Evolutionary conservation across 2,888 invertebrate genomes (phyloP).

Genomic region (Gerosis bhagava): DNA sequence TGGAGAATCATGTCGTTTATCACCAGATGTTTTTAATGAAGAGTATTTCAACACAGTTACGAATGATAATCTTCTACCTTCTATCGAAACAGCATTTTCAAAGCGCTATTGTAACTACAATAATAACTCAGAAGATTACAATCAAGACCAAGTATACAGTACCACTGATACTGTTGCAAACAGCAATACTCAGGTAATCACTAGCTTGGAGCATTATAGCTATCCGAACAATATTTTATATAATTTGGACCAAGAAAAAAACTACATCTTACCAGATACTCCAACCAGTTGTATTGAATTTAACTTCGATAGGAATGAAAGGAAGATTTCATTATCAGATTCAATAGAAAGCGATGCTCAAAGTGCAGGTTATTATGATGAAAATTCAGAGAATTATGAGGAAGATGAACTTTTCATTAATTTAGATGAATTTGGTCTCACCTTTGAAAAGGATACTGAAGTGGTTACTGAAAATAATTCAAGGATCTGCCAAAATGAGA

Average conservation of each 20-base stretch:
- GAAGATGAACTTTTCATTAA: conserved; percentile 75
- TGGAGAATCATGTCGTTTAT: conserved; percentile 56
- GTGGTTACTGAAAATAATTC: conserved; percentile 37
- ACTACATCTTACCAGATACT: conserved; percentile 65
- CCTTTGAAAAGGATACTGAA: conserved; percentile 58
- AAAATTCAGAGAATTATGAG: conserved; percentile 68
- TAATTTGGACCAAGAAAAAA: conserved; percentile 62
- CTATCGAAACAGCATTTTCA: conserved; percentile 73
- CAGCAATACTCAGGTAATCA: conserved; percentile 43
- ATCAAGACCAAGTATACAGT: conserved; percentile 1
- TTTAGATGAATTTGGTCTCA: conserved; percentile 70
- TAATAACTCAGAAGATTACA: conserved; percentile 44
- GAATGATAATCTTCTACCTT: conserved; percentile 62
- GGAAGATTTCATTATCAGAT: conserved; percentile 68
- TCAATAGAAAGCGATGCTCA: conserved; percentile 73
- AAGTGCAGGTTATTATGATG: conserved; percentile 68
- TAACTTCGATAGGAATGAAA: conserved; percentile 57
- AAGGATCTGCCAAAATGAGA: conserved; percentile 43
- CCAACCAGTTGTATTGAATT: conserved; percentile 73
- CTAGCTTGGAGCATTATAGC: conserved; percentile 70
- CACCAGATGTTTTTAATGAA: conserved; percentile 63
- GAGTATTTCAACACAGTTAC: conserved; percentile 52
- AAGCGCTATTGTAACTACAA: conserved; percentile 62
- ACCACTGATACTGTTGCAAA: conserved; percentile 31
- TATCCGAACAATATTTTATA: conserved; percentile 73